Evolutionary conservation across 2,888 invertebrate genomes (phyloP), one percentile per base, ranked within the genome.

Genomic region (Sisyra nigra): DNA sequence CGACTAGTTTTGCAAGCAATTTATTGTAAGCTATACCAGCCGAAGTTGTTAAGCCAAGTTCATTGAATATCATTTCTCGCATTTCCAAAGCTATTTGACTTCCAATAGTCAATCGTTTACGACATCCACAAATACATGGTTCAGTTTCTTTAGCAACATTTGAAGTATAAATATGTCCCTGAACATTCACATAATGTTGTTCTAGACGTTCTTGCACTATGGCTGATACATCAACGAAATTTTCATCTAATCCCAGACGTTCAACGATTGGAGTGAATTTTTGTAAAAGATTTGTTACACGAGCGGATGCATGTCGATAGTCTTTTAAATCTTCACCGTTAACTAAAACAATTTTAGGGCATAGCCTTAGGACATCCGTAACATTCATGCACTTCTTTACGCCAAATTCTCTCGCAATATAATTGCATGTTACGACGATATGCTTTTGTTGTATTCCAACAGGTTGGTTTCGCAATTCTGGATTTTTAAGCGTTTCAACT

Each of bases 1-100:
- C 80, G 39, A 72, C 77, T 48, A 89, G 62, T 63, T 89, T 89
- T 2, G 88, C 80, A 54, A 88, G 60, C 46, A 88, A 61, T 63
- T 89, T 89, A 59, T 88, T 89, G 53, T 85, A 81, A 29, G 82
- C 78, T 47, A 88, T 72, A 40, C 89, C 89, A 30, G 86, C 85
- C 66, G 85, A 84, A 51, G 77, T 76, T 2, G 85, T 86, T 46
- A 86, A 69, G 41, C 79, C 75, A 49, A 87, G 64, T 49, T 81
- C 76, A 45, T 71, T 66, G 50, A 67, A 68, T 50, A 88, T 67
- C 51, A 72, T 72, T 48, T 76, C 67, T 42, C 88, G 71, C 55
- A 88, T 82, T 55, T 85, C 80, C 53, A 72, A 69, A 18, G 87
- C 86, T 53, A 89, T 74, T 52, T 73, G 71, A 48, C 81, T 75